Evolutionary conservation across 2,888 invertebrate species (phyloP).

Genomic region (Pollenia angustigena): DNA sequence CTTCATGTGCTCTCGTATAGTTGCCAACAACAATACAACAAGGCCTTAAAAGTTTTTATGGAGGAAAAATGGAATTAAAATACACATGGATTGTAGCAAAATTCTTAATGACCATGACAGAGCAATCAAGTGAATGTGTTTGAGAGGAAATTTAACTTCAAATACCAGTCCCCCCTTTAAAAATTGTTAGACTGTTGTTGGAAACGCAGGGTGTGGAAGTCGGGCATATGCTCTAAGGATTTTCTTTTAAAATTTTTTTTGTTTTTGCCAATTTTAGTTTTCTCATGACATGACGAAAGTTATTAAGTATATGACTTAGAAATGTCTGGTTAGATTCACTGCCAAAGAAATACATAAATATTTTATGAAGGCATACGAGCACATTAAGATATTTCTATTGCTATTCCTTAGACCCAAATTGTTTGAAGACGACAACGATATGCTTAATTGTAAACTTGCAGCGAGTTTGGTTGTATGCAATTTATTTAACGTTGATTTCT

Average conservation of each 20-base stretch:
- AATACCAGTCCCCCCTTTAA: conserved; percentile 50
- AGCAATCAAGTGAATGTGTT: conserved; percentile 39
- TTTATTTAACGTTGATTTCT: conserved; percentile 1
- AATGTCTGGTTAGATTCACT: conserved; percentile 15
- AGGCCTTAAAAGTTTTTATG: conserved; percentile 27
- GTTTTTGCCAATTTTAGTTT: conserved; percentile 46
- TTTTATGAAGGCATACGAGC: not conserved
- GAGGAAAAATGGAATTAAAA: not conserved
- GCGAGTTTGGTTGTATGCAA: not conserved
- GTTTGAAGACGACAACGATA: conserved; percentile 13
- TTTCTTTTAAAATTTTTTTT: conserved; percentile 29
- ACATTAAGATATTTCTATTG: conserved; percentile 23
- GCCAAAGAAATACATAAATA: not conserved
- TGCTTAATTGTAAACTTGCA: conserved; percentile 48
- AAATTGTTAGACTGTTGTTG: not conserved
- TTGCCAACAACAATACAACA: conserved; percentile 34
- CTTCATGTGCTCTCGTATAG: conserved; percentile 18
- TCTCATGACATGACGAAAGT: conserved; percentile 63
- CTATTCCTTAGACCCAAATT: not conserved
- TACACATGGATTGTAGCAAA: conserved; percentile 53
- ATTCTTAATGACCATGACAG: conserved; percentile 71
- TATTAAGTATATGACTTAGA: conserved; percentile 56
- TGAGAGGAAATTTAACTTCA: conserved; percentile 14
- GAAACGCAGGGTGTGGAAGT: not conserved
- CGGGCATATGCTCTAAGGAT: conserved; percentile 33